Percentiles rank a stretch among this genome's conserved stretches.
phyloP scores from a whole-genome alignment of 2,888 invertebrate genomes.

The Rhamphomyia laevipes region DNA sequence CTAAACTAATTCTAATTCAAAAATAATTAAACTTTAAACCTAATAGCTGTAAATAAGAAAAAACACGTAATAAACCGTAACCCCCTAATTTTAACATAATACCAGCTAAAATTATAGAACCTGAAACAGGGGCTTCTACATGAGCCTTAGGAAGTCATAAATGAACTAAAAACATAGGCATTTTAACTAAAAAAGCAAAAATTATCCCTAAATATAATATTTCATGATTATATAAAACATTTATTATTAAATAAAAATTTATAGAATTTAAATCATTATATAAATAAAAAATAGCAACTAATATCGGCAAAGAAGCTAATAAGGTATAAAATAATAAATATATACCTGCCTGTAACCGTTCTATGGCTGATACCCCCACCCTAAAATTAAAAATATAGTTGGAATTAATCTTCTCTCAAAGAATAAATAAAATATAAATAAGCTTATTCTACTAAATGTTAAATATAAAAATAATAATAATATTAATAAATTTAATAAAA shows the following conservation, averaged over 20 bases:
- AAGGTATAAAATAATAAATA: constrained; percentile 63
- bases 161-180: constrained; percentile 59
- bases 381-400: constrained; percentile 53
- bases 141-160: constrained; percentile 62
- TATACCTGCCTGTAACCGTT: constrained; percentile 51
- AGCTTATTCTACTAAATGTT: constrained; percentile 46
- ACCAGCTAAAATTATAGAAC: constrained; percentile 63
- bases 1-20: constrained; percentile 43
- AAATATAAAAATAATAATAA: constrained; percentile 45
- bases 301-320: constrained; percentile 47
- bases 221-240: constrained; percentile 32
- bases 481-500: constrained; percentile 42
- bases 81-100: constrained; percentile 61
- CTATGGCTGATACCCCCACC: constrained; percentile 56
- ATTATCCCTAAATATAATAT: constrained; percentile 45
- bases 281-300: constrained; percentile 26
- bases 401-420: constrained; percentile 59
- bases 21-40: constrained; percentile 42
- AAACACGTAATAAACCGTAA: constrained; percentile 51
- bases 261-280: constrained; percentile 35
- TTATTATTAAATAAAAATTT: constrained; percentile 43
- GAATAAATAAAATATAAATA: constrained; percentile 57
- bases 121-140: constrained; percentile 61
- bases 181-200: constrained; percentile 57
- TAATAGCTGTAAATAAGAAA: constrained; percentile 40